Conservation (phyloP, 2,113 vertebrate species). For the Megalops atlanticus region DNA sequence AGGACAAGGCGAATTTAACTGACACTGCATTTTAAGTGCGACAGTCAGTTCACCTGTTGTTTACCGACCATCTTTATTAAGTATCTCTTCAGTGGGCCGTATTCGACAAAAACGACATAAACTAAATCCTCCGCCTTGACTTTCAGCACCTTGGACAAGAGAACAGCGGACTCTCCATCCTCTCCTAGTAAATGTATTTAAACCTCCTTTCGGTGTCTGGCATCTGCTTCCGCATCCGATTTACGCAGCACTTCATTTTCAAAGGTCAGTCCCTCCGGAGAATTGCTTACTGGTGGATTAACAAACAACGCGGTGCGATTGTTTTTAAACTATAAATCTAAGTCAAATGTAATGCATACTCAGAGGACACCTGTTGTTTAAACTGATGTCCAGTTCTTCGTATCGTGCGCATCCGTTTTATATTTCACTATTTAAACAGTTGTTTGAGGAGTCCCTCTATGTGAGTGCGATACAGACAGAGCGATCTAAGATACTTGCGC, state of each 20-base stretch:
- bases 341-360: conserved; percentile 40
- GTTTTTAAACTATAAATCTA: conserved; percentile 1
- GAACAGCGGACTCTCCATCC: conserved; percentile 10
- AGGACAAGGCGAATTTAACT: too few relatives aligned
- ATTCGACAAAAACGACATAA: background rate
- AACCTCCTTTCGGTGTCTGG: conserved; percentile 10
- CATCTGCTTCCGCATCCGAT: background rate
- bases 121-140: background rate
- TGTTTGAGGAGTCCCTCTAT: conserved; percentile 19
- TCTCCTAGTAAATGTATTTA: conserved; percentile 8
- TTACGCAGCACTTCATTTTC: background rate
- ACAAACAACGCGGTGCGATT: background rate
- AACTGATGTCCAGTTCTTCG: conserved; percentile 20
- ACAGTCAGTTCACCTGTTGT: background rate
- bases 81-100: background rate
- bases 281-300: conserved; percentile 2
- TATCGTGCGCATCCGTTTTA: conserved; percentile 18
- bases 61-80: background rate
- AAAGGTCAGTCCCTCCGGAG: conserved; percentile 20
- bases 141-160: conserved; percentile 58
- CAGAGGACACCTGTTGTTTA: conserved; percentile 54
- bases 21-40: too few relatives aligned
- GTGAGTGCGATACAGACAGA: background rate
- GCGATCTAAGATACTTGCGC: background rate
- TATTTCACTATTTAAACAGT: conserved; percentile 28